Conservation (phyloP, 2,113 vertebrate genomes). For the Archocentrus centrarchus region DNA sequence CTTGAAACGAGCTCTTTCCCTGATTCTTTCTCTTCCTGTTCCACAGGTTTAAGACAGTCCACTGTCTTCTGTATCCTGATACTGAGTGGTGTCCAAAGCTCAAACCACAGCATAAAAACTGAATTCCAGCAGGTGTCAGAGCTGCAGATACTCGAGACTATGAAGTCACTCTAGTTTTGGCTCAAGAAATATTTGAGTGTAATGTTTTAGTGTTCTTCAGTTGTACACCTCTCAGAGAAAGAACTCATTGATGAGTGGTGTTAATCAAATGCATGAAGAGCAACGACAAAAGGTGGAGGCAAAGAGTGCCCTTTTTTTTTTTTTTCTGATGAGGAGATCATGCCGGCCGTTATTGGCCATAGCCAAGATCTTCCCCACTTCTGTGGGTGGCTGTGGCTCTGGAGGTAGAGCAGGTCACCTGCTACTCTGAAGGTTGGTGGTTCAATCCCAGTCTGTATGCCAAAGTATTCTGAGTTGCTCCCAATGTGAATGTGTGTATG, state of each 20-base stretch:
- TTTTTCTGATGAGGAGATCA: background rate
- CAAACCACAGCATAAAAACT: slow-evolving; percentile 42
- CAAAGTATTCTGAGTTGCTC: no score
- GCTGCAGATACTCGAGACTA: background rate
- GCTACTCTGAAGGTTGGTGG: no score
- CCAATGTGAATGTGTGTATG: no score
- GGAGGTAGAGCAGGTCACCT: no score
- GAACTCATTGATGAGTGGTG: background rate
- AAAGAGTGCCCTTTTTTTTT: background rate
- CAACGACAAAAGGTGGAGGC: background rate
- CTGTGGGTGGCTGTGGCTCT: no score
- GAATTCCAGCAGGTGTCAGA: background rate
- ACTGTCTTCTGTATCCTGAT: slow-evolving; percentile 94
- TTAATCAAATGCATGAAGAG: background rate
- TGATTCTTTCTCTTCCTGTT: background rate
- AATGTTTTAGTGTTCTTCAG: no score
- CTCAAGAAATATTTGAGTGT: no score
- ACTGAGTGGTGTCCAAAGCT: slow-evolving; percentile 89
- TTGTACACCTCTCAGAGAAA: no score
- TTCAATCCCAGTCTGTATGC: no score
- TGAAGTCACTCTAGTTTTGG: background rate
- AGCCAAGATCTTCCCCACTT: background rate
- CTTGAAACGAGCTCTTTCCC: background rate
- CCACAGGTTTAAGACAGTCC: slow-evolving; percentile 92
- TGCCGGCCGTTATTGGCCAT: background rate